phyloP scores from a whole-genome alignment of 2,113 vertebrate species.

The Acrocephalus kingi region DNA sequence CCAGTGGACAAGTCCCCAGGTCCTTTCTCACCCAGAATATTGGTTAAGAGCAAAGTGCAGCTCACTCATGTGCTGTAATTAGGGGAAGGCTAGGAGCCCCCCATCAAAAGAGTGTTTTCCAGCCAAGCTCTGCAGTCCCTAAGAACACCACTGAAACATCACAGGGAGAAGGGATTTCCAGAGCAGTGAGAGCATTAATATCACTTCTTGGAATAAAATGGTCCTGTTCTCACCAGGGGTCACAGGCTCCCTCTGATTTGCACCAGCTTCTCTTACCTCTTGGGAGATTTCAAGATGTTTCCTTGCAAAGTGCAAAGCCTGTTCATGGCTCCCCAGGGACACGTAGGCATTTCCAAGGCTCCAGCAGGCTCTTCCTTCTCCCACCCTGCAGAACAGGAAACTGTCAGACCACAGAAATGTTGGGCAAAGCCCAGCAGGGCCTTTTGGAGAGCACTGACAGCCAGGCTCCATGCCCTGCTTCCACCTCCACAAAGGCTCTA shows the following conservation, averaged over 20 bases:
- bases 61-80: background rate
- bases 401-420: constrained; percentile 8
- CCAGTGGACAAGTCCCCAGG: background rate
- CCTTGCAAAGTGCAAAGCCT: constrained; percentile 88
- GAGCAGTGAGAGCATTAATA: background rate
- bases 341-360: constrained; percentile 94
- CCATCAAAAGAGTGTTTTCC: background rate
- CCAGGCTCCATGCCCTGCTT: background rate
- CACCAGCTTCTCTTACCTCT: constrained; percentile 80
- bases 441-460: background rate
- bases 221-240: background rate
- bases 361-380: constrained; percentile 96
- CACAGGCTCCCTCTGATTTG: background rate
- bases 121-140: background rate
- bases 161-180: background rate
- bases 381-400: constrained; percentile 82
- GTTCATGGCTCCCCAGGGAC: constrained; percentile 88
- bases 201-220: background rate
- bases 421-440: background rate
- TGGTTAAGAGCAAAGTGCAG: background rate
- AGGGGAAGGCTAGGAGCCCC: background rate
- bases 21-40: background rate
- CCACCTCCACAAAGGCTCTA: background rate
- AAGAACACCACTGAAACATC: background rate
- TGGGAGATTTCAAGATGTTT: constrained; percentile 94